These are phyloP conservation scores for Tachycineta bicolor DNA, from an alignment of 2,113 vertebrate species.

Conservation along the genomic window DNA sequence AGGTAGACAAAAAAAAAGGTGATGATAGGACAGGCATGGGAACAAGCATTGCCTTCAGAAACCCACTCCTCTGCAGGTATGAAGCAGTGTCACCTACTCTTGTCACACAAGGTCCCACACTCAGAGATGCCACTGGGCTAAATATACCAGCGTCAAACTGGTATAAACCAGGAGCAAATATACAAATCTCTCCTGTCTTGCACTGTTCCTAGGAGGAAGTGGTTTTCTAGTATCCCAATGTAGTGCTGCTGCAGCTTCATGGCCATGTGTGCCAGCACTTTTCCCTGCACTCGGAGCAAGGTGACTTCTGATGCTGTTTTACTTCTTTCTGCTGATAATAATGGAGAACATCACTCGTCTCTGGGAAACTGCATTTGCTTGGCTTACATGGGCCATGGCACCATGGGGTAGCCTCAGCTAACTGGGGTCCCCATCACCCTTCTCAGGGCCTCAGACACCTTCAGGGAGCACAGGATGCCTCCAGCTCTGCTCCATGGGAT, in stretches of 20 bases:
- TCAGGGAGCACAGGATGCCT: rapidly evolving
- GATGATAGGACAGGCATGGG: neutral
- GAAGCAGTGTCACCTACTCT: neutral
- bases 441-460: neutral
- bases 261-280: rapidly evolving
- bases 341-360: neutral
- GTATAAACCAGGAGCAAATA: neutral
- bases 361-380: neutral
- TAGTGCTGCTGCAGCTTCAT: neutral
- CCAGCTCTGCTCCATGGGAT: neutral
- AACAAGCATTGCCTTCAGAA: neutral
- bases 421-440: neutral
- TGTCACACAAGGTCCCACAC: neutral
- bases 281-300: neutral
- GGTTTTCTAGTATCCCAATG: neutral
- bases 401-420: neutral
- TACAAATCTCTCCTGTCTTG: neutral
- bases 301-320: neutral
- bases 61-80: neutral
- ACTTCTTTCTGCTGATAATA: neutral
- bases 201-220: neutral
- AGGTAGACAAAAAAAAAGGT: neutral
- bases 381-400: neutral
- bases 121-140: neutral
- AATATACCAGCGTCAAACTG: neutral